A percentile compares a stretch with the other conserved stretches of the same genome.
These are phyloP conservation scores for Papilio polytes DNA, from an alignment of 1,140 invertebrate species.

Conservation along the genomic window DNA sequence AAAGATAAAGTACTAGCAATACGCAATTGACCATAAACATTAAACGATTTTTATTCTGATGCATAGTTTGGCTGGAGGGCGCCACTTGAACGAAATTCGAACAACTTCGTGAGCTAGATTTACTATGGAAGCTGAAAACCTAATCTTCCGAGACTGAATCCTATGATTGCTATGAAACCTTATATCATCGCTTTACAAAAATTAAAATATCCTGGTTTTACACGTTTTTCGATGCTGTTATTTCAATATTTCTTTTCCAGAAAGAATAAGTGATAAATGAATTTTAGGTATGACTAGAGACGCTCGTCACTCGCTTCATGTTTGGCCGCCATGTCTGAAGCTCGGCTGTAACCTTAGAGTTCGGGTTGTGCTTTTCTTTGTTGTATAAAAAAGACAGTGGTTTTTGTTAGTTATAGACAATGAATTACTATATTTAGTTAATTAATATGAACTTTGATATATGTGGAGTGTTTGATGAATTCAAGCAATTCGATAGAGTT, in stretches of 20 bases:
- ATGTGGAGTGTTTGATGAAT: constrained; percentile 75
- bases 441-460: constrained; percentile 72
- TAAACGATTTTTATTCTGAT: constrained; percentile 10
- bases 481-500: constrained; percentile 77
- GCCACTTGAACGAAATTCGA: constrained; percentile 33
- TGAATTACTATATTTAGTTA: constrained; percentile 67
- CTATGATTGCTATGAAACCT: constrained; percentile 68
- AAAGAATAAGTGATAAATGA: constrained; percentile 67
- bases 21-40: constrained; percentile 1
- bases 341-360: constrained; percentile 76
- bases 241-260: constrained; percentile 77
- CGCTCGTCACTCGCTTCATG: constrained; percentile 74
- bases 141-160: constrained; percentile 67
- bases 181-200: constrained; percentile 68
- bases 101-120: constrained; percentile 45
- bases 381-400: constrained; percentile 79
- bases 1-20: neutral
- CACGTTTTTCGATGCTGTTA: constrained; percentile 66
- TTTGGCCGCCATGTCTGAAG: constrained; percentile 82
- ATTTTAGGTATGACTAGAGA: constrained; percentile 71
- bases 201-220: constrained; percentile 67
- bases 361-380: constrained; percentile 80
- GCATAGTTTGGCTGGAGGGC: constrained; percentile 22
- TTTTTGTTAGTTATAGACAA: constrained; percentile 71
- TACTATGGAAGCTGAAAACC: constrained; percentile 49